phyloP scores from a whole-genome alignment of 2,797 vertebrate genomes.

The Dendrocincla tyrannina region DNA sequence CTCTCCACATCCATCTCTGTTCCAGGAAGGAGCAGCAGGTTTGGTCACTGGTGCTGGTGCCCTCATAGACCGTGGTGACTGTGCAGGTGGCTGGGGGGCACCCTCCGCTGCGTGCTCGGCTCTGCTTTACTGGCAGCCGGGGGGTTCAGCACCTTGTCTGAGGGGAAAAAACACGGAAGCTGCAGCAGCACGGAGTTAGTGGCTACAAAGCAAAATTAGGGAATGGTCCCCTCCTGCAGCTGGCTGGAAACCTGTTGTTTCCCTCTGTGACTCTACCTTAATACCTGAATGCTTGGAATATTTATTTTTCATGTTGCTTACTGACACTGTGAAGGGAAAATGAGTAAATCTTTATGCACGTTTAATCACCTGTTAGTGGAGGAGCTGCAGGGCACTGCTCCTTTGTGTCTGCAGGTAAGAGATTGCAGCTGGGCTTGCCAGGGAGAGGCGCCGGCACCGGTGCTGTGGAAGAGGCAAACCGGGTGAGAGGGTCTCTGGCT shows the following conservation, averaged over 20 bases:
- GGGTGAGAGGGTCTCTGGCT: fast-evolving
- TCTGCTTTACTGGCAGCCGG: fast-evolving
- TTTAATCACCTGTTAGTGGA: conserved; percentile 45
- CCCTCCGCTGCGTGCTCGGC: fast-evolving
- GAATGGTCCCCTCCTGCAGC: neutral
- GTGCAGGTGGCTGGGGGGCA: neutral
- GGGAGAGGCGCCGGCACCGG: neutral
- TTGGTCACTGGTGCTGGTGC: fast-evolving
- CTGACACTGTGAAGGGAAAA: conserved; percentile 34
- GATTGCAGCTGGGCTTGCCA: neutral
- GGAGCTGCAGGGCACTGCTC: conserved; percentile 47
- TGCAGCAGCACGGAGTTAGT: fast-evolving
- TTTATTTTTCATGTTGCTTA: conserved; percentile 46
- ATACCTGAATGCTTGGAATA: neutral
- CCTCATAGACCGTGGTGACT: fast-evolving
- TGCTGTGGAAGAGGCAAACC: neutral
- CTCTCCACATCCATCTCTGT: fast-evolving
- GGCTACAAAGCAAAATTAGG: neutral
- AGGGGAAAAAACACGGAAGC: fast-evolving
- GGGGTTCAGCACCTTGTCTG: neutral
- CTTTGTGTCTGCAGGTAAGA: neutral
- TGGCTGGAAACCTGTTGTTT: neutral
- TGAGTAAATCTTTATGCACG: conserved; percentile 53
- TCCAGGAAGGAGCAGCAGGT: neutral
- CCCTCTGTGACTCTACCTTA: neutral